Evolutionary conservation across 2,888 invertebrate species (phyloP), one percentile per base, ranked within the genome.

Genomic region (Andrena trimmerana): DNA sequence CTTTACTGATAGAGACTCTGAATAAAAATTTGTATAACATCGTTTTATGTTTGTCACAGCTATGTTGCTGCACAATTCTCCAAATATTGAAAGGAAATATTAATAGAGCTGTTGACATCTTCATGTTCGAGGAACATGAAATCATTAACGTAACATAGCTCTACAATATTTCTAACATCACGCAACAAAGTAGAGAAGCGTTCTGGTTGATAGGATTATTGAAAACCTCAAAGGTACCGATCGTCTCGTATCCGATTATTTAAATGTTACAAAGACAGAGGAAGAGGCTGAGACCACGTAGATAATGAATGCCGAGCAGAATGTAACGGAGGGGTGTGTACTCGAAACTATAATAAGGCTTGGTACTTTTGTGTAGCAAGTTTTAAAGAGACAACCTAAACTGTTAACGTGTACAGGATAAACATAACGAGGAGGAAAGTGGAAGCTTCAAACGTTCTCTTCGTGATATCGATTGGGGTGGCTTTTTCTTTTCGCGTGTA

Each of bases 401-500:
- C 86, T 73, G 57, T 81, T 74, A 69, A 82, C 85, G 76, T 86
- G 81, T 78, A 84, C 74, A 81, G 79, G 72, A 79, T 83, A 89
- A 83, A 85, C 85, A 82, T 88, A 89, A 89, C 88, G 89, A 89
- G 83, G 82, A 74, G 67, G 75, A 73, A 75, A 66, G 72, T 50
- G 63, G 84, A 77, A 78, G 86, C 87, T 86, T 86, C 85, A 90
- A 90, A 91, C 89, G 90, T 87, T 90, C 86, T 80, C 78, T 67
- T 69, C 85, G 84, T 81, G 88, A 87, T 89, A 90, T 86, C 86
- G 86, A 87, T 89, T 79, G 81, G 89, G 88, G 85, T 86, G 81
- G 80, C 89, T 90, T 89, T 90, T 90, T 88, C 88, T 89, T 92
- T 91, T 91, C 90, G 86, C 87, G 88, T 88, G 89, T 89, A 89